A percentile compares a stretch with the other conserved stretches of the same genome.
phyloP scores from a whole-genome alignment of 2,888 invertebrate species.

The Calameuta idolon region DNA sequence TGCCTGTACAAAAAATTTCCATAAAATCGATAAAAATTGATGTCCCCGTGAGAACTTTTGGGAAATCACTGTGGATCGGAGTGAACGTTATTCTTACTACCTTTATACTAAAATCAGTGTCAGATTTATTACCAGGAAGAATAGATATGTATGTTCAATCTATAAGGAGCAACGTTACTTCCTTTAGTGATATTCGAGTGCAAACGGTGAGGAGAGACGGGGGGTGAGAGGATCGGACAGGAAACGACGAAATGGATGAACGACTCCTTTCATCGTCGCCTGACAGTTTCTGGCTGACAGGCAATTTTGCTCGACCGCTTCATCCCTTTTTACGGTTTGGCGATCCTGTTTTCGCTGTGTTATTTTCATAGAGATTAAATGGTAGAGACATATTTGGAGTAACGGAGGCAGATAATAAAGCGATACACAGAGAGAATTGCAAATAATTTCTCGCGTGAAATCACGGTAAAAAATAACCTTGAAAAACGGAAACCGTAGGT shows the following conservation, averaged over 20 bases:
- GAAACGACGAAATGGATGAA: background rate
- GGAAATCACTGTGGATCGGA: background rate
- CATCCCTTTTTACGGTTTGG: constrained; percentile 17
- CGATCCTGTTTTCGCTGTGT: background rate
- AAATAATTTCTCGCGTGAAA: no score
- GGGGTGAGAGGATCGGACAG: background rate
- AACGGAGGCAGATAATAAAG: background rate
- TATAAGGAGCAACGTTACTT: background rate
- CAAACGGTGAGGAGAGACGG: background rate
- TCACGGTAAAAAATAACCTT: no score
- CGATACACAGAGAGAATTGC: background rate
- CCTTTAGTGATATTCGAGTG: background rate
- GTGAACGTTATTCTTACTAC: background rate
- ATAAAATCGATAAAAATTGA: no score
- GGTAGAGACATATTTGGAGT: background rate
- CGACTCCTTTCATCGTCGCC: background rate
- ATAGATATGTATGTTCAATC: background rate
- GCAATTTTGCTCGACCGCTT: constrained; percentile 25
- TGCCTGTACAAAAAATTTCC: background rate
- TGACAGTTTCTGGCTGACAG: constrained; percentile 20
- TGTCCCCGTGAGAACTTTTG: background rate
- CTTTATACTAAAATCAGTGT: background rate
- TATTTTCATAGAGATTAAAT: background rate
- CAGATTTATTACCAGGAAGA: background rate
- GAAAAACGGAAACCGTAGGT: no score